Conservation (phyloP, 2,113 vertebrate genomes). For the Callipepla californica region DNA sequence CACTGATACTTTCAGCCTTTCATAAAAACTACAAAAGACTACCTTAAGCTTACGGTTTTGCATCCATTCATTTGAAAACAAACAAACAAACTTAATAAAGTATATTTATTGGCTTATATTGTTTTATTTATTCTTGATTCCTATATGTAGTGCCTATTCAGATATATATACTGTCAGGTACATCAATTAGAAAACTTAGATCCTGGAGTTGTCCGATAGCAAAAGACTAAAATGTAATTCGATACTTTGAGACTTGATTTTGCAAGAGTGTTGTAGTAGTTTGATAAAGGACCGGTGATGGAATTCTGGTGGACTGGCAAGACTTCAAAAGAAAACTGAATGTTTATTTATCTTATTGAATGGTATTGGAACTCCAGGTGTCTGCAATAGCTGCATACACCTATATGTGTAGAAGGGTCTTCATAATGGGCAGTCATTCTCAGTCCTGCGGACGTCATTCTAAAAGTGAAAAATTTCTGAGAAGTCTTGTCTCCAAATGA, state of each 20-base stretch:
- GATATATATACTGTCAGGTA: neutral
- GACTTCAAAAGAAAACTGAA: neutral
- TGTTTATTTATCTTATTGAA: neutral
- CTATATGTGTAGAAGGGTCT: neutral
- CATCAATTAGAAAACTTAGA: neutral
- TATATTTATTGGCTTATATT: neutral
- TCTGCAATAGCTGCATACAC: neutral
- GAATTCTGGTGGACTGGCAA: neutral
- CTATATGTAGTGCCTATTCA: neutral
- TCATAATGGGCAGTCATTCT: neutral
- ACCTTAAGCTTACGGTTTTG: neutral
- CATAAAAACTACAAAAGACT: neutral
- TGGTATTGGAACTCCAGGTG: neutral
- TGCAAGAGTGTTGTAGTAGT: neutral
- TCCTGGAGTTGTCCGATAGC: neutral
- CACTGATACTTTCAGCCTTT: neutral
- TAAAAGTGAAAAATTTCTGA: neutral
- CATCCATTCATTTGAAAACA: neutral
- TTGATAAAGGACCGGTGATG: neutral
- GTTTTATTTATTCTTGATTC: neutral
- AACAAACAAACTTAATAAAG: neutral
- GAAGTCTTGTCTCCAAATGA: rapidly evolving
- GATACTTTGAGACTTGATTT: neutral
- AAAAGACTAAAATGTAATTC: neutral
- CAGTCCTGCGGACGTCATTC: neutral